Evolutionary conservation across 2,888 invertebrate genomes (phyloP).

Genomic region (Azorinus chamasolen): DNA sequence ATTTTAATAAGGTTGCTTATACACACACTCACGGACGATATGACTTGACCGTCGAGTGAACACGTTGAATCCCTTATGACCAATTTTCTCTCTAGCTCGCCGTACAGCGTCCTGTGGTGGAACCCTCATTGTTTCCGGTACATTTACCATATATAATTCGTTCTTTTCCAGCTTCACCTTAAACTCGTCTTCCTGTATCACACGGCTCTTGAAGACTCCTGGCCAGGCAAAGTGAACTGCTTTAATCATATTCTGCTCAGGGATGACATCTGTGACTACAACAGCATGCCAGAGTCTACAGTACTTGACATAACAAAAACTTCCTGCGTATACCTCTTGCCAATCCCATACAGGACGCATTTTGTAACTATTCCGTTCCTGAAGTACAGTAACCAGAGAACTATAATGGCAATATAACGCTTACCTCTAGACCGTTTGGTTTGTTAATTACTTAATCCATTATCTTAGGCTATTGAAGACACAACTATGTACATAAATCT

Average conservation of each 20-base stretch:
- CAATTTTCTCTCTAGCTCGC: neutral
- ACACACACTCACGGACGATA: slow-evolving; percentile 12
- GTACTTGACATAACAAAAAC: slow-evolving; percentile 1
- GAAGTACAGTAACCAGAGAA: no score
- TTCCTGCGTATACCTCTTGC: neutral
- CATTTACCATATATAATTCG: slow-evolving; percentile 2
- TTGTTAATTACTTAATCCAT: no score
- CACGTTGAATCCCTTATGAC: slow-evolving; percentile 22
- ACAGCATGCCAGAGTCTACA: slow-evolving; percentile 12
- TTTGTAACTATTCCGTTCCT: no score
- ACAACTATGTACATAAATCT: no score
- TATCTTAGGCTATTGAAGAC: no score
- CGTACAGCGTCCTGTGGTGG: neutral
- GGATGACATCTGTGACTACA: neutral
- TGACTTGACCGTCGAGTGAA: slow-evolving; percentile 11
- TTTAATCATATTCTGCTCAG: neutral
- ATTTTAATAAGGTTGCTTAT: no score
- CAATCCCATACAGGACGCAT: neutral
- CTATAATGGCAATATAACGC: no score
- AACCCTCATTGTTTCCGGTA: neutral
- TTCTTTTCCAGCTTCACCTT: neutral
- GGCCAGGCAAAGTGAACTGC: slow-evolving; percentile 12
- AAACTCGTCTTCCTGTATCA: neutral
- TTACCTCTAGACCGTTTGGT: no score
- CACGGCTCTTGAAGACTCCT: neutral